Conservation (phyloP, 2,888 invertebrate genomes). For the Dorcus parallelipipedus region DNA sequence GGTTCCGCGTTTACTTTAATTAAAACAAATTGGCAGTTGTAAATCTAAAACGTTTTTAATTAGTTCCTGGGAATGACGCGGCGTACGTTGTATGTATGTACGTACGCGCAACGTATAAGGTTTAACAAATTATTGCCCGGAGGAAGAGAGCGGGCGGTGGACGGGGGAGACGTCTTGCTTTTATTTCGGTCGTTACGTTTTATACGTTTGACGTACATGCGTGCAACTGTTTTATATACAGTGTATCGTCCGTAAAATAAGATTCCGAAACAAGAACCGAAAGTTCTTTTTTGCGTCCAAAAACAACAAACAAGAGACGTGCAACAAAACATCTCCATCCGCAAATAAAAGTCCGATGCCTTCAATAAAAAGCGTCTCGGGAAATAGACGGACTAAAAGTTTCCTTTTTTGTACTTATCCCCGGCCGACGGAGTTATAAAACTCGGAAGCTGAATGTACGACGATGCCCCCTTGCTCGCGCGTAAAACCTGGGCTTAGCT, state of each 20-base stretch:
- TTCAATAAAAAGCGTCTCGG: neutral
- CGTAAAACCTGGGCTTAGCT: neutral
- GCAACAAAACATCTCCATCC: neutral
- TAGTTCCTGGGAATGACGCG: conserved; percentile 13
- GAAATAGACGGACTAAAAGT: neutral
- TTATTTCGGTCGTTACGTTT: conserved; percentile 4
- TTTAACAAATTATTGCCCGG: conserved; percentile 14
- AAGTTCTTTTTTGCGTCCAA: neutral
- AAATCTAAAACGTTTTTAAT: conserved; percentile 12
- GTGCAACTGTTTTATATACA: neutral
- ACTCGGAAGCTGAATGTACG: neutral
- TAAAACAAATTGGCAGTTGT: conserved; percentile 8
- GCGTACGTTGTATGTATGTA: neutral
- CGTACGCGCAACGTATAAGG: neutral
- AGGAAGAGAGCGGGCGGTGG: conserved; percentile 1
- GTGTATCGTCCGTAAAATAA: no score
- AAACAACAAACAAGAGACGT: neutral
- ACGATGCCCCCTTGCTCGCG: neutral
- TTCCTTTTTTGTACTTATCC: neutral
- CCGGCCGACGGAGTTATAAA: neutral
- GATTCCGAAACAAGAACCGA: no score
- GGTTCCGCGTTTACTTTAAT: conserved; percentile 1
- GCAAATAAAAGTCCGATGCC: neutral
- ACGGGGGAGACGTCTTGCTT: neutral
- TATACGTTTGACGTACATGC: neutral